These are phyloP conservation scores for Aphaenogaster floridana DNA, from an alignment of 1,140 invertebrate species.

Conservation along the genomic window DNA sequence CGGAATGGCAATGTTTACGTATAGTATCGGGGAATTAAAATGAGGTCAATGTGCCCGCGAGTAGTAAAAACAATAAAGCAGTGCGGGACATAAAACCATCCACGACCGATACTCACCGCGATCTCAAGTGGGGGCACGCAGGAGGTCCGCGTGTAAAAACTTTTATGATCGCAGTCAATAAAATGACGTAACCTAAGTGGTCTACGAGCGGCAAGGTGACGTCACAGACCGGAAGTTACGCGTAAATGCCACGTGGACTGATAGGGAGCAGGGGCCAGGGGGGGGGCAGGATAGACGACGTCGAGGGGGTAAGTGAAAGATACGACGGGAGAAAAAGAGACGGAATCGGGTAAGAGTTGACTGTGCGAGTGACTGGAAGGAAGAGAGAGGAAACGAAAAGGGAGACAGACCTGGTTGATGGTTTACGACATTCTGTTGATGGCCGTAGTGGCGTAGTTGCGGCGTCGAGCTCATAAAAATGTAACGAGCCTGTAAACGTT, in stretches of 20 bases:
- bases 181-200: slow-evolving; percentile 86
- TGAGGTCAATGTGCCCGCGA: slow-evolving; percentile 56
- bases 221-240: slow-evolving; percentile 82
- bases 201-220: slow-evolving; percentile 80
- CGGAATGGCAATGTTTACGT: not conserved
- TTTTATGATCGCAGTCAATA: slow-evolving; percentile 87
- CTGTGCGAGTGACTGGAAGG: slow-evolving; percentile 53
- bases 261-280: slow-evolving; percentile 12
- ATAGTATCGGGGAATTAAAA: slow-evolving; percentile 47
- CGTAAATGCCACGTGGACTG: slow-evolving; percentile 82
- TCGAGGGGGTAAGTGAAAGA: slow-evolving; percentile 59
- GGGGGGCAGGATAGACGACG: slow-evolving; percentile 30
- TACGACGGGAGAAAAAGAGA: slow-evolving; percentile 30
- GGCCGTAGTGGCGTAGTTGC: slow-evolving; percentile 83
- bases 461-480: slow-evolving; percentile 87
- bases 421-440: slow-evolving; percentile 86
- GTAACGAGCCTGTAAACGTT: slow-evolving; percentile 88
- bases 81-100: slow-evolving; percentile 70
- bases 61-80: slow-evolving; percentile 66
- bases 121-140: slow-evolving; percentile 71
- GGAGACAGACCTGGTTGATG: slow-evolving; percentile 79
- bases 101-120: slow-evolving; percentile 72
- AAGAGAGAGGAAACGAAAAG: slow-evolving; percentile 56
- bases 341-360: slow-evolving; percentile 63
- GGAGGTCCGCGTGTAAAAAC: slow-evolving; percentile 83